Conservation (phyloP, 2,888 invertebrate genomes). For the Acholoe squamosa region DNA sequence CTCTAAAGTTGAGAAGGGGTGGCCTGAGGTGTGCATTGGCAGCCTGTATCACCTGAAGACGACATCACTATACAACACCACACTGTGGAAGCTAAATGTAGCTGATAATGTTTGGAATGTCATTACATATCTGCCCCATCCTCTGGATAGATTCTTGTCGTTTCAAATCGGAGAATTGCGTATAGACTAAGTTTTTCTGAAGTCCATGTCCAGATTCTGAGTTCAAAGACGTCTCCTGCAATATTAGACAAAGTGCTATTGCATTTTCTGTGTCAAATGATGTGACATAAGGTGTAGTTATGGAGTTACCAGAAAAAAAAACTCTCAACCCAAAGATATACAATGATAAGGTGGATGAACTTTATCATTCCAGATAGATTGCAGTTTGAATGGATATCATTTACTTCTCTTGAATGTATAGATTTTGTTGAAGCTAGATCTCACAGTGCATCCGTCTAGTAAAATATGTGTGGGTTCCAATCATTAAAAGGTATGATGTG, state of each 20-base stretch:
- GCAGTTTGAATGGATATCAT: no score
- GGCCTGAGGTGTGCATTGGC: not conserved
- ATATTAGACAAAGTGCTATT: not conserved
- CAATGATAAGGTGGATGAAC: no score
- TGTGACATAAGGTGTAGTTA: no score
- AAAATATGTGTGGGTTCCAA: no score
- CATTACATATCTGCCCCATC: not conserved
- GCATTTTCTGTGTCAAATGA: not conserved
- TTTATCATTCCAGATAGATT: no score
- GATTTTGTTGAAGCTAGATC: no score
- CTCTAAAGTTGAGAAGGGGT: not conserved
- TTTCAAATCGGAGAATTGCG: not conserved
- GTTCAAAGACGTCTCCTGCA: not conserved
- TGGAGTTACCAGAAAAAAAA: no score
- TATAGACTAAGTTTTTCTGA: not conserved
- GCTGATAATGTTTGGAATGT: not conserved
- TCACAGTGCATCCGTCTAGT: no score
- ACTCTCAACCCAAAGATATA: no score
- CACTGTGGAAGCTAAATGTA: not conserved
- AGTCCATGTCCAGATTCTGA: not conserved
- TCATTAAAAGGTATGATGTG: no score
- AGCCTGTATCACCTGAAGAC: not conserved
- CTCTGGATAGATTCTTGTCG: not conserved
- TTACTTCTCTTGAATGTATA: no score
- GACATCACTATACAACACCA: not conserved